Base-by-base conservation (phyloP, 2,113 vertebrate species). In the Gymnarchus niloticus region DNA sequence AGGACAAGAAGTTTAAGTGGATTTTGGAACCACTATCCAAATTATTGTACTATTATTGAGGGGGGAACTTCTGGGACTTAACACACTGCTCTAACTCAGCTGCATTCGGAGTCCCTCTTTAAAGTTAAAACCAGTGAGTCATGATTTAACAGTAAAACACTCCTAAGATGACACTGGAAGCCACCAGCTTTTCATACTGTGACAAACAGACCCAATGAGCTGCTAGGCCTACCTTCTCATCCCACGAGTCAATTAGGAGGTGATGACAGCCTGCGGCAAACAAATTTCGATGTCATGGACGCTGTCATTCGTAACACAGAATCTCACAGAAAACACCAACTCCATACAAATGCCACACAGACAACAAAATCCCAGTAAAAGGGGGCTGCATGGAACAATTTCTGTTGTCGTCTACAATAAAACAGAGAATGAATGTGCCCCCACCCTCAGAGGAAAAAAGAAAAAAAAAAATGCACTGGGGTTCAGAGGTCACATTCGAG, bases 21-120 rank as follows among this genome's bases (percentile, higher is more conserved):
- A 85, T 85, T 77, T 73, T 59, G 81, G 37, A 81, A 83, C 56
- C 84, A 59, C 8, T 77, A 54, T 8, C 37, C 33, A 85, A 78
- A 78, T 56, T 80, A 19, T 56, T 23, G n/a, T n/a, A n/a, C n/a
- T n/a, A n/a, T 78, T 44, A 85, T 17, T 73, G 57, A 37, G 37
- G 49, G 21, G 65, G 17, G 28, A 73, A 37, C 59, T 49, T 86
- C 85, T 52, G 56, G 25, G 54, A 56, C 59, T 48, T 37, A 44
- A 28, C 2, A 6, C 33, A 54, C 44, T 52, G n/a, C n/a, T n/a
- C 10, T 46, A 76, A 21, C 10, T 46, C 56, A 81, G 44, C 4
- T 69, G 33, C 37, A 85, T 23, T 81, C 25, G 37, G 33, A 69
- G 61, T 10, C 5, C 41, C 14, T 3, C 41, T n/a, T 80, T 21